A percentile compares a stretch with the other conserved stretches of the same genome.
These are phyloP conservation scores for Physella acuta DNA, from an alignment of 1,140 invertebrate species.

Conservation along the genomic window DNA sequence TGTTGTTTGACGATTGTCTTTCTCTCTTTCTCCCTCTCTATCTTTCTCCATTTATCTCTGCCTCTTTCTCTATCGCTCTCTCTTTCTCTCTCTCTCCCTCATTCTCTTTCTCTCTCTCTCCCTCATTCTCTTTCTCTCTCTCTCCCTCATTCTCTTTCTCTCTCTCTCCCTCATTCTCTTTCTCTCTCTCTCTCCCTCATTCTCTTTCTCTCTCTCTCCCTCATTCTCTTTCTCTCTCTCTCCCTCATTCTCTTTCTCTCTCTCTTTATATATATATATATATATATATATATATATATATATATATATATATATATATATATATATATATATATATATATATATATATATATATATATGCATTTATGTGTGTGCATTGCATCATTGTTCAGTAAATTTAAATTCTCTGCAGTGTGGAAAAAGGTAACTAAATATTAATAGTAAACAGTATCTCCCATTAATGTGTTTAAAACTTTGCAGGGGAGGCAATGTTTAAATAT, in stretches of 20 bases:
- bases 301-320: conserved; percentile 11
- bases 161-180: background rate
- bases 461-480: no score
- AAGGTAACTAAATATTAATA: no score
- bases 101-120: background rate
- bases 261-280: background rate
- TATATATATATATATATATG: conserved; percentile 8
- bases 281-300: background rate
- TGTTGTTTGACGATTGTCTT: background rate
- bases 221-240: background rate
- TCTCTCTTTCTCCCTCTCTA: background rate
- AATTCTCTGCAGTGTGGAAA: no score
- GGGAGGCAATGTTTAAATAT: no score
- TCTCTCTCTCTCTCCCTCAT: background rate
- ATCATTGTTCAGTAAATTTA: no score
- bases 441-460: no score
- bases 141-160: background rate
- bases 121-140: background rate
- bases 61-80: background rate
- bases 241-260: background rate
- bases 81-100: background rate
- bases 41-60: background rate
- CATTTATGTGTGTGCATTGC: no score
- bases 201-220: background rate
- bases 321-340: conserved; percentile 11